Percentiles rank a stretch among this genome's conserved stretches.
phyloP scores from a whole-genome alignment of 2,113 vertebrate genomes.

The Cyanoliseus patagonus region DNA sequence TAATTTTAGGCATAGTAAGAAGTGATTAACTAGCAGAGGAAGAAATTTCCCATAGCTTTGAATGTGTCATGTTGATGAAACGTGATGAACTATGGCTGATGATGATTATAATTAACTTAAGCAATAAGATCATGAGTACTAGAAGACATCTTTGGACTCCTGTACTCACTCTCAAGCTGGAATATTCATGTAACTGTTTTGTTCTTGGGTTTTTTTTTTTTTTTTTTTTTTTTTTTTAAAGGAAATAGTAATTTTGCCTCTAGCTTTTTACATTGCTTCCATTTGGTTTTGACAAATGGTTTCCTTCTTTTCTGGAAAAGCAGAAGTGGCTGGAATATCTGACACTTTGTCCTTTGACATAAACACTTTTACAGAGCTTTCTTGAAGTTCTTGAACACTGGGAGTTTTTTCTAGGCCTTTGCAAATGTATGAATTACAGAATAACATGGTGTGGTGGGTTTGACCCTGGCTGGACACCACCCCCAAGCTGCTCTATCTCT shows the following conservation, averaged over 20 bases:
- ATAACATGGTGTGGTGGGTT: background rate
- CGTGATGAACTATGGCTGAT: constrained; percentile 15
- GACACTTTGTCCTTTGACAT: background rate
- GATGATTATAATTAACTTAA: constrained; percentile 23
- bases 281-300: background rate
- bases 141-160: background rate
- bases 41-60: background rate
- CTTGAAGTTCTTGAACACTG: background rate
- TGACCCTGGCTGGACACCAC: background rate
- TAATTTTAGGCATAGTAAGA: background rate
- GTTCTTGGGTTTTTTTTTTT: background rate
- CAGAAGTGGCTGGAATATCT: background rate
- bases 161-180: background rate
- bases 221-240: background rate
- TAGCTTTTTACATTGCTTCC: background rate
- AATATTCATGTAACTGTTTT: constrained; percentile 15
- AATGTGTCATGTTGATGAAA: background rate
- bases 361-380: background rate
- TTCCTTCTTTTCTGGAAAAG: background rate
- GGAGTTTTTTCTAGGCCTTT: background rate
- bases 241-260: background rate
- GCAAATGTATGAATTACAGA: background rate
- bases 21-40: background rate
- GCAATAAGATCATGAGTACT: constrained; percentile 2
- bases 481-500: background rate